These are phyloP conservation scores for Pogona vitticeps DNA, from an alignment of 2,113 vertebrate genomes.

Conservation along the genomic window DNA sequence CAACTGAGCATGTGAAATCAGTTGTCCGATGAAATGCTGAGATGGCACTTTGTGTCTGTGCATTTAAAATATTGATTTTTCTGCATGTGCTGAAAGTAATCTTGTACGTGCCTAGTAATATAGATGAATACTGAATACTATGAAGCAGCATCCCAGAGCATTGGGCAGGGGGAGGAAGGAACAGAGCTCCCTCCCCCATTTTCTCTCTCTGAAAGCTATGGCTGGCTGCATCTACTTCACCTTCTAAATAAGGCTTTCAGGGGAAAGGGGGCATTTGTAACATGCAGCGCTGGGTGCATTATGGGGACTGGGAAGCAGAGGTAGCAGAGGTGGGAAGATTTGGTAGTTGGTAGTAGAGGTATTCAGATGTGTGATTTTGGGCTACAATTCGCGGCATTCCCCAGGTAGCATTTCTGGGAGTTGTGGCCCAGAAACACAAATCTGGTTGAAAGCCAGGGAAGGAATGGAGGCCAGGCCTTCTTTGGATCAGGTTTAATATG, in stretches of 20 bases:
- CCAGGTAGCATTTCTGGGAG: no score
- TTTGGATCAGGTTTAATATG: background rate
- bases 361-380: background rate
- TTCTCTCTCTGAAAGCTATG: background rate
- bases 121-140: background rate
- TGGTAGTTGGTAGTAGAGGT: background rate
- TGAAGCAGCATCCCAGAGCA: background rate
- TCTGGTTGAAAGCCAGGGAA: background rate
- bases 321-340: background rate
- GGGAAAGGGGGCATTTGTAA: background rate
- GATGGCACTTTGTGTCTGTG: background rate
- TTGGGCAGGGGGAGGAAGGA: background rate
- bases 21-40: background rate
- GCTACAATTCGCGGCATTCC: no score
- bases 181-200: no score
- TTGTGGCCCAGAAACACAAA: background rate
- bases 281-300: background rate
- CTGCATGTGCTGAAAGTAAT: background rate
- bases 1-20: conserved; percentile 7
- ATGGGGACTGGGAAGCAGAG: background rate
- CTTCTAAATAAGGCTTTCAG: background rate
- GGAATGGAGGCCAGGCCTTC: background rate
- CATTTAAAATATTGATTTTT: background rate
- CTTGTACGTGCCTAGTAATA: background rate
- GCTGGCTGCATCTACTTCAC: background rate